Base-by-base conservation (phyloP, 2,797 vertebrate genomes). In the Sebastes kiyomatsui region DNA sequence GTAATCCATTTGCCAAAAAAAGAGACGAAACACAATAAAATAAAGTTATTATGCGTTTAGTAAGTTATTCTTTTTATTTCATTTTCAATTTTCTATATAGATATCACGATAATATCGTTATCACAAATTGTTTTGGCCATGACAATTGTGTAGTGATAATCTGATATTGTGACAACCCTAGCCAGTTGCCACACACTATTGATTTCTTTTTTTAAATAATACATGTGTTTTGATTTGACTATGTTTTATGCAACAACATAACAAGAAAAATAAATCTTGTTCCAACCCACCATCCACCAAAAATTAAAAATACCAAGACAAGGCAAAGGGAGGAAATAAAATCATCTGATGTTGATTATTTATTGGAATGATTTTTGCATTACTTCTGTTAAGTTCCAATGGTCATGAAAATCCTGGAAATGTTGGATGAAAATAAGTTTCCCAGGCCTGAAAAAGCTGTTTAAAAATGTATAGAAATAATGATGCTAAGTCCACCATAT, bases 61-160 rank as follows among this genome's bases (percentile, higher is more conserved):
- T 42, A 42, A 42, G 38, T 42, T 16, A 42, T 42, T 16, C 0
- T 42, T 42, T 42, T 42, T 42, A 18, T 46, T 46, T 46, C 1
- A 46, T 46, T 4, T 46, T 1, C 1, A 42, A 42, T 42, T 42
- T 42, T 42, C 38, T 46, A 18, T 46, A 46, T 46, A 18, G 16
- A 18, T 46, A 46, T 46, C 16, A 18, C 6, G 14, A 46, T 46
- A 46, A 46, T 46, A 46, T 16, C 6, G 16, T 18, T 46, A 38
- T 38, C 5, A 1, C 35, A 42, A 1, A 7, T 46, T 18, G 0
- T 8, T 46, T 46, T 18, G 14, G 16, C 16, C 7, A 18, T 46
- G 42, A 46, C 7, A 46, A 46, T 46, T 1, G 42, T 46, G 42
- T 46, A 46, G 42, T 46, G 42, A 18, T 46, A 18, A 46, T 18